These are phyloP conservation scores for Urechis unicinctus DNA, from an alignment of 2,888 invertebrate species.

Conservation along the genomic window DNA sequence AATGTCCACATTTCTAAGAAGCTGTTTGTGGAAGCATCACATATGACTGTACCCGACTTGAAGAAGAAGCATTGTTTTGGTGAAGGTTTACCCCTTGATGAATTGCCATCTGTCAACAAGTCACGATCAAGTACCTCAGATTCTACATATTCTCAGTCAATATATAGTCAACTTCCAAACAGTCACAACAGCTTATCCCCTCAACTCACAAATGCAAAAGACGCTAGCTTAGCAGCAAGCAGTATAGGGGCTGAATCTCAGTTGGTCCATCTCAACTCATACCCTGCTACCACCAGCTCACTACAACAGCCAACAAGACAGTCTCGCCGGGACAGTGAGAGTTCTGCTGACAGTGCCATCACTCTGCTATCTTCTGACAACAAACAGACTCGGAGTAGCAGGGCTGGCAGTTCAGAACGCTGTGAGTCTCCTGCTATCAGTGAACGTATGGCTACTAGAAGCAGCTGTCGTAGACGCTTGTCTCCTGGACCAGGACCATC, in stretches of 20 bases:
- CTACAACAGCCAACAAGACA: too few species aligned
- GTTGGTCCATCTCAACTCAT: neutral
- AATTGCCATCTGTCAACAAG: too few species aligned
- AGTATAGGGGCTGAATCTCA: neutral
- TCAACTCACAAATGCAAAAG: neutral
- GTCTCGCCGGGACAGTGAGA: neutral
- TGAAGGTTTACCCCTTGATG: too few species aligned
- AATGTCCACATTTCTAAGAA: too few species aligned
- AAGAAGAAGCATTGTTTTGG: neutral
- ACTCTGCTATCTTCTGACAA: neutral
- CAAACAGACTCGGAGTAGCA: neutral
- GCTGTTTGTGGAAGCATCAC: neutral
- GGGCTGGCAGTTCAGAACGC: neutral
- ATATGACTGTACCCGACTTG: neutral
- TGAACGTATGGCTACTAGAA: neutral
- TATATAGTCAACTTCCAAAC: too few species aligned
- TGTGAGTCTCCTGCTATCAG: neutral
- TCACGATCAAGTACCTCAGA: neutral
- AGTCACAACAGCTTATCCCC: neutral
- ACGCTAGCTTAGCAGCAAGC: neutral
- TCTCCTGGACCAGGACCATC: neutral
- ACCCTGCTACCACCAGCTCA: neutral
- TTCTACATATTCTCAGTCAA: neutral
- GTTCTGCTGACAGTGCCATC: neutral
- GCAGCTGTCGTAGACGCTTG: neutral